Evolutionary conservation across 2,797 vertebrate genomes (phyloP).

Genomic region (Hylomyscus alleni): DNA sequence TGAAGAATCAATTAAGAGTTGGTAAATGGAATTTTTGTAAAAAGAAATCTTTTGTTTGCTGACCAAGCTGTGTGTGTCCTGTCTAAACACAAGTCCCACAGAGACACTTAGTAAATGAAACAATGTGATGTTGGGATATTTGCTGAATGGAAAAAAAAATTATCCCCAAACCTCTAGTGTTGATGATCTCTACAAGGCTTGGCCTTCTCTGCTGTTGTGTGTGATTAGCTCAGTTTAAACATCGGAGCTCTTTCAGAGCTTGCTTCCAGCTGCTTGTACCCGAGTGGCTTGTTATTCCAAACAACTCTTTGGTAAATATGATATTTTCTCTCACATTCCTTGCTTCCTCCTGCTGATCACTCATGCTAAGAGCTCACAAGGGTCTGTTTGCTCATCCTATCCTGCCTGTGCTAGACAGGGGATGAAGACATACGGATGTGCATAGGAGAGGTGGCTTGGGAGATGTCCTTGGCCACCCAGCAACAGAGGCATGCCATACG

Average conservation of each 20-base stretch:
- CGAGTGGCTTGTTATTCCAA: conserved; percentile 84
- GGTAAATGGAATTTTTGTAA: neutral
- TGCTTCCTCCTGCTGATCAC: conserved; percentile 62
- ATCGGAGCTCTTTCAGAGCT: conserved; percentile 76
- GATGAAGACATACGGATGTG: conserved; percentile 51
- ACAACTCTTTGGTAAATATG: conserved; percentile 83
- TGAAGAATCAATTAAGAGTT: neutral
- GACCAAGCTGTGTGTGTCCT: neutral
- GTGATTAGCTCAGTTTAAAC: conserved; percentile 73
- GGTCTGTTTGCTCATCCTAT: conserved; percentile 63
- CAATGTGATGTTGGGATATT: conserved; percentile 7
- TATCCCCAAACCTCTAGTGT: conserved; percentile 24
- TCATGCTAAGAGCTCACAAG: conserved; percentile 69
- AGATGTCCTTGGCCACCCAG: neutral
- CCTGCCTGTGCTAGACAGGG: conserved; percentile 34
- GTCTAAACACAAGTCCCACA: neutral
- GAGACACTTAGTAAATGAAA: neutral
- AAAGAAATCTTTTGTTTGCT: conserved; percentile 26
- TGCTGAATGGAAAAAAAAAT: conserved; percentile 27
- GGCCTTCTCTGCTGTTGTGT: neutral
- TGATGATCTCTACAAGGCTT: neutral
- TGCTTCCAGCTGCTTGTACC: conserved; percentile 84
- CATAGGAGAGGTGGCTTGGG: neutral
- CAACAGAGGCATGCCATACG: neutral
- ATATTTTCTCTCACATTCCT: conserved; percentile 83